Conservation (phyloP, 2,113 vertebrate species). For the Onychorhynchus coronatus region DNA sequence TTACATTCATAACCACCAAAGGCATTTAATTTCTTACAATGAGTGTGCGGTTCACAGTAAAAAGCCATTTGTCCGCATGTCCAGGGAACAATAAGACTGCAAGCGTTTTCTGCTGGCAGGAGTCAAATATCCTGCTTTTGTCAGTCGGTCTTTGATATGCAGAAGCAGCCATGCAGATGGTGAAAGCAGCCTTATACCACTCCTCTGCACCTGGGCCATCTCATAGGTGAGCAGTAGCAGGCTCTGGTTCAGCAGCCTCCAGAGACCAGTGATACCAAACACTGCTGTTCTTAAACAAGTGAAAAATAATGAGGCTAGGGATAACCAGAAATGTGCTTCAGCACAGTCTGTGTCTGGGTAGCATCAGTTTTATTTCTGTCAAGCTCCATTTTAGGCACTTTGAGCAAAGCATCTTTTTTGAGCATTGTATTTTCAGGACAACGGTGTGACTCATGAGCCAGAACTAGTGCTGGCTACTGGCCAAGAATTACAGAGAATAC, state of each 20-base stretch:
- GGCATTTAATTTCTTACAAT: constrained; percentile 9
- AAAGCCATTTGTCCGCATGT: constrained; percentile 9
- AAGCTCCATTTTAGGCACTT: background rate
- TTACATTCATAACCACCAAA: background rate
- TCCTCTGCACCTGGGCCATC: constrained; percentile 3
- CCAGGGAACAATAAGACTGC: constrained; percentile 3
- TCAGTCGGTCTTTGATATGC: constrained; percentile 14
- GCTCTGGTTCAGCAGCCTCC: background rate
- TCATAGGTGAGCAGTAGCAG: background rate
- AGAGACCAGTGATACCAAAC: background rate
- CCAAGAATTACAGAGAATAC: background rate
- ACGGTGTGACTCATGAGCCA: background rate
- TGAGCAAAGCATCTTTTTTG: background rate
- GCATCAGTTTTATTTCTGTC: background rate
- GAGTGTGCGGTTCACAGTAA: background rate
- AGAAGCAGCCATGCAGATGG: background rate
- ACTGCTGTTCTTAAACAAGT: background rate
- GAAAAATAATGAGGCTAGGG: background rate
- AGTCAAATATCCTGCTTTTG: constrained; percentile 3
- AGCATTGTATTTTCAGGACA: background rate
- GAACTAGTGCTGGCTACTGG: background rate
- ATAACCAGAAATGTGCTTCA: background rate
- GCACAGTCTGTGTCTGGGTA: background rate
- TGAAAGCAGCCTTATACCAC: background rate
- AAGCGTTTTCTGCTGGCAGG: constrained; percentile 37